Conservation (phyloP, 35 echinoderm and acorn worm species). For the Apostichopus parvimensis region DNA sequence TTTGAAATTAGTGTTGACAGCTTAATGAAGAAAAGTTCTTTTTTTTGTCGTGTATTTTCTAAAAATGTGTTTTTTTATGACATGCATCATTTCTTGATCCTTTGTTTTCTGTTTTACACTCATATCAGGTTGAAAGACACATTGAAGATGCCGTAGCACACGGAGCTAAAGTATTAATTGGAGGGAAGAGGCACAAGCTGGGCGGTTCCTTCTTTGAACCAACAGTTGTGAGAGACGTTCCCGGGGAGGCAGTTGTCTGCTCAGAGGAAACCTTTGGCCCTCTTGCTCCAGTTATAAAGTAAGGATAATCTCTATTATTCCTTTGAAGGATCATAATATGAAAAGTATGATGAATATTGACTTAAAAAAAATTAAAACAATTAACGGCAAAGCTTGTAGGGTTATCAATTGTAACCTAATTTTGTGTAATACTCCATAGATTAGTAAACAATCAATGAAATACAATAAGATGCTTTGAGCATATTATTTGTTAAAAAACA, state of each 20-base stretch:
- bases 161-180: slow-evolving; percentile 71
- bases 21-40: no score
- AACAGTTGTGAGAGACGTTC: slow-evolving; percentile 75
- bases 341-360: no score
- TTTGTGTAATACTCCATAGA: neutral
- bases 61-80: no score
- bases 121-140: slow-evolving; percentile 82
- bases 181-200: slow-evolving; percentile 75
- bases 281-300: slow-evolving; percentile 88
- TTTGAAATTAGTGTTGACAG: no score
- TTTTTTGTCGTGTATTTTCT: no score
- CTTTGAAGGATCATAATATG: no score
- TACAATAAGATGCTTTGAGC: no score
- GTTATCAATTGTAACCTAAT: neutral
- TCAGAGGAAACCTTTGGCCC: slow-evolving; percentile 96
- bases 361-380: no score
- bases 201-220: slow-evolving; percentile 76
- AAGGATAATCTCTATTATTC: slow-evolving; percentile 10
- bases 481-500: no score
- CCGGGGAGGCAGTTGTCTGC: slow-evolving; percentile 72
- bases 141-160: slow-evolving; percentile 72
- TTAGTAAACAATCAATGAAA: no score
- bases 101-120: neutral
- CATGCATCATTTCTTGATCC: no score
- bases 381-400: neutral